A percentile compares a stretch with the other conserved stretches of the same genome.
phyloP scores from a whole-genome alignment of 1,140 invertebrate species.

The Drosophila melanica region DNA sequence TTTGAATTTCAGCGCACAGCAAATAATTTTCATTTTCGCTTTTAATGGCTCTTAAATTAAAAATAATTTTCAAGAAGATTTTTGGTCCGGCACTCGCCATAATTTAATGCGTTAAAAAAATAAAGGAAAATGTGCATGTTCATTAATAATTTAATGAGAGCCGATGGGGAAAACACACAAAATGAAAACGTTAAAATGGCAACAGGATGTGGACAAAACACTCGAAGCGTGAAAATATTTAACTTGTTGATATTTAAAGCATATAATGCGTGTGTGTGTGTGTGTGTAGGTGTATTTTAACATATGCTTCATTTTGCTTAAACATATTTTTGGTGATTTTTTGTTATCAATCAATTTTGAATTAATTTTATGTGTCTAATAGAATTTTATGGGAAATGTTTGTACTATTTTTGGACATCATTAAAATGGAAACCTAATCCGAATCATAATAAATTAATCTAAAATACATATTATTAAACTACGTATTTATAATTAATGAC shows the following conservation, averaged over 20 bases:
- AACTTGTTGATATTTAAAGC: conserved; percentile 68
- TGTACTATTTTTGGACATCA: conserved; percentile 7
- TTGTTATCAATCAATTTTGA: conserved; percentile 55
- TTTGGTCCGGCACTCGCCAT: conserved; percentile 4
- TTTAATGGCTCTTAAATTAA: conserved; percentile 32
- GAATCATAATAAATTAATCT: neutral
- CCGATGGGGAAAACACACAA: conserved; percentile 5
- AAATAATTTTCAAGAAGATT: conserved; percentile 34
- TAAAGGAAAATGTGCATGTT: conserved; percentile 15
- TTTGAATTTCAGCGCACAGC: neutral
- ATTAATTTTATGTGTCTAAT: conserved; percentile 56
- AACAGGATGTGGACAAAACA: conserved; percentile 6
- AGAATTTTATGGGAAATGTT: conserved; percentile 64
- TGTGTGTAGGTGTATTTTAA: conserved; percentile 24
- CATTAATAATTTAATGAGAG: conserved; percentile 67
- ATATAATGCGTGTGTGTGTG: conserved; percentile 34
- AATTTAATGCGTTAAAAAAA: conserved; percentile 52
- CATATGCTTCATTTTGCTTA: conserved; percentile 51
- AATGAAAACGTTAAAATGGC: conserved; percentile 22
- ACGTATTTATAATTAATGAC: neutral
- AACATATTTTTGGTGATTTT: conserved; percentile 32
- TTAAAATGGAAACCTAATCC: neutral
- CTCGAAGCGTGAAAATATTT: conserved; percentile 44
- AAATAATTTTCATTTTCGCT: conserved; percentile 9
- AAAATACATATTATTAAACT: neutral